These are phyloP conservation scores for Caenorhabditis afra DNA, from an alignment of 2,888 invertebrate species.

Conservation along the genomic window DNA sequence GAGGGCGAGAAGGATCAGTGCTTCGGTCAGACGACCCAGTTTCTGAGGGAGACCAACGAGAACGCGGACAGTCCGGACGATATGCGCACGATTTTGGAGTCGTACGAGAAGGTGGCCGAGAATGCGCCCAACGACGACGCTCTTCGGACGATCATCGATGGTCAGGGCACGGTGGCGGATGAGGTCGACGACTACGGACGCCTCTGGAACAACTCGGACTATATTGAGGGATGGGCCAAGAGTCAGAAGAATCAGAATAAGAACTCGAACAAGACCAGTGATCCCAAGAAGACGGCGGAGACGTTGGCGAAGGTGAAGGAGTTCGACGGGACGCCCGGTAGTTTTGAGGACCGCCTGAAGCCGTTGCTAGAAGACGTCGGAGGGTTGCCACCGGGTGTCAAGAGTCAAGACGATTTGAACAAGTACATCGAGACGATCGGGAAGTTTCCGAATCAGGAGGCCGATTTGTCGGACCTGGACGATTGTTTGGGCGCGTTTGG, in stretches of 20 bases:
- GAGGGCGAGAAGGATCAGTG: neutral
- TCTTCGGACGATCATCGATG: neutral
- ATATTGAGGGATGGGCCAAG: conserved; percentile 5
- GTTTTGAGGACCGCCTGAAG: neutral
- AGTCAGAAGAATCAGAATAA: neutral
- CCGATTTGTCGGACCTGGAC: neutral
- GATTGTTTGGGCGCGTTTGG: neutral
- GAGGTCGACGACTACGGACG: neutral
- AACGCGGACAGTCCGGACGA: neutral
- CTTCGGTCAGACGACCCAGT: neutral
- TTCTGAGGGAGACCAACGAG: neutral
- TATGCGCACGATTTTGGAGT: neutral
- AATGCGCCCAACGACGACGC: neutral
- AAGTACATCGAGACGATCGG: neutral
- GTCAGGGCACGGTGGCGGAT: neutral
- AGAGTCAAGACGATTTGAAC: neutral
- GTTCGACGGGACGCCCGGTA: neutral
- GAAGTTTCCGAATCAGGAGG: conserved; percentile 1
- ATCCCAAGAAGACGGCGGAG: neutral
- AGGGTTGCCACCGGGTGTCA: neutral
- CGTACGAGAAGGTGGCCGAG: neutral
- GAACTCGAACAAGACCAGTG: neutral
- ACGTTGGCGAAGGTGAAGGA: neutral
- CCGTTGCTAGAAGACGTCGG: neutral
- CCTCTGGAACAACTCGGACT: neutral